Conservation (phyloP, 2,113 vertebrate species). For the Aleadryas rufinucha region DNA sequence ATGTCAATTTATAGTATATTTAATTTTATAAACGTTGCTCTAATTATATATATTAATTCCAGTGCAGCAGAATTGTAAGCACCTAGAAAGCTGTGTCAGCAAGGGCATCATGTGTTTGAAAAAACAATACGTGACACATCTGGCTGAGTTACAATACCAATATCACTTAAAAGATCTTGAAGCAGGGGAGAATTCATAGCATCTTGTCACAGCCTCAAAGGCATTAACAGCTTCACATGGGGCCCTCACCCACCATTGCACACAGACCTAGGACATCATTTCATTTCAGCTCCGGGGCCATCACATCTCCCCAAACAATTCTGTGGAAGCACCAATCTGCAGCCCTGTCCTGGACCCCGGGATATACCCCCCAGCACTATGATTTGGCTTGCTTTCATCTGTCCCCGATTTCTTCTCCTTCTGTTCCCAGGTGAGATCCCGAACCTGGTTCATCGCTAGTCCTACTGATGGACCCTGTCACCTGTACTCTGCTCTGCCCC, state of each 20-base stretch:
- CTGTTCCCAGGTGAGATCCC: background rate
- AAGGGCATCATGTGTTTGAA: background rate
- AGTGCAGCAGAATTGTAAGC: background rate
- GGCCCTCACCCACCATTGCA: background rate
- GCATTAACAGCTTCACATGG: background rate
- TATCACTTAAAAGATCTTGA: background rate
- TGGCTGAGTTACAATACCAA: background rate
- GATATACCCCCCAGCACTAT: rapidly evolving
- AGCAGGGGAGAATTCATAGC: background rate
- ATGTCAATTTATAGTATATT: background rate
- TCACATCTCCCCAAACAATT: background rate
- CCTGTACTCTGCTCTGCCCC: background rate
- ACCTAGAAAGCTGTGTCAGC: background rate
- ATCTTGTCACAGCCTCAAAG: background rate
- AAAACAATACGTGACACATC: background rate
- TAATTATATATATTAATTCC: background rate
- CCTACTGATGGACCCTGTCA: too few relatives aligned
- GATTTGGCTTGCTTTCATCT: background rate
- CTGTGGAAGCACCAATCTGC: background rate
- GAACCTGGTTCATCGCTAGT: rapidly evolving
- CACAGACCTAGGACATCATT: background rate
- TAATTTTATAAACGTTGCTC: background rate
- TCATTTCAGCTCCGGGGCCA: background rate
- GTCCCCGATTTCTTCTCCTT: background rate
- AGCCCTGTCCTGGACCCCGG: background rate